Conservation (phyloP, 2,113 vertebrate species). For the Cochlearius cochlearius region DNA sequence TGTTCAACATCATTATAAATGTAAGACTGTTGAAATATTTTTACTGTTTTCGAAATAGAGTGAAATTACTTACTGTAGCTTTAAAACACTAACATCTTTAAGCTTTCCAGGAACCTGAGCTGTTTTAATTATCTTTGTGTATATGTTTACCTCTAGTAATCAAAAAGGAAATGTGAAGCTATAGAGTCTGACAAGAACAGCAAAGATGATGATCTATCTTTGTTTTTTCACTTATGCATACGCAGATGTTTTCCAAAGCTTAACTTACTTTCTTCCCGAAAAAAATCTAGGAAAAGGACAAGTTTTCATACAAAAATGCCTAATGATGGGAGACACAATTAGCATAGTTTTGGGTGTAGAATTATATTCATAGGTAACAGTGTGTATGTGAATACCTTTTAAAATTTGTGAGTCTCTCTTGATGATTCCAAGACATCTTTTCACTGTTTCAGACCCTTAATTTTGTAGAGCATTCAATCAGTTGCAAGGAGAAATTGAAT, state of each 20-base stretch:
- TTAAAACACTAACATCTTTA: neutral
- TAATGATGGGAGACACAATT: neutral
- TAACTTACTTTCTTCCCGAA: neutral
- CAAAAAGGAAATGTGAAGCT: neutral
- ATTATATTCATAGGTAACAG: neutral
- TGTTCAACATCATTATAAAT: neutral
- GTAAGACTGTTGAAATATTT: neutral
- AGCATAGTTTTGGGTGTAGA: neutral
- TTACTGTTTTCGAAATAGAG: neutral
- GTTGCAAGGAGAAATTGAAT: slow-evolving; percentile 96
- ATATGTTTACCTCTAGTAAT: neutral
- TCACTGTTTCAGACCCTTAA: slow-evolving; percentile 85
- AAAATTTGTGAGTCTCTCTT: neutral
- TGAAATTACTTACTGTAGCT: neutral
- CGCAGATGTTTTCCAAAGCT: neutral
- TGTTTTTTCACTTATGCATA: neutral
- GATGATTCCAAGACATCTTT: neutral
- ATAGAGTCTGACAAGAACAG: neutral
- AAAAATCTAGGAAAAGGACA: neutral
- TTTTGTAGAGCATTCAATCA: slow-evolving; percentile 97
- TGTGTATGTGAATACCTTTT: neutral
- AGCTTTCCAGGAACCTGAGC: neutral
- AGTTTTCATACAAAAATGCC: neutral
- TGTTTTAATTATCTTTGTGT: neutral
- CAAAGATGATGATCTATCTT: neutral